Base-by-base conservation (phyloP, 2,797 vertebrate genomes). In the Pampus argenteus region DNA sequence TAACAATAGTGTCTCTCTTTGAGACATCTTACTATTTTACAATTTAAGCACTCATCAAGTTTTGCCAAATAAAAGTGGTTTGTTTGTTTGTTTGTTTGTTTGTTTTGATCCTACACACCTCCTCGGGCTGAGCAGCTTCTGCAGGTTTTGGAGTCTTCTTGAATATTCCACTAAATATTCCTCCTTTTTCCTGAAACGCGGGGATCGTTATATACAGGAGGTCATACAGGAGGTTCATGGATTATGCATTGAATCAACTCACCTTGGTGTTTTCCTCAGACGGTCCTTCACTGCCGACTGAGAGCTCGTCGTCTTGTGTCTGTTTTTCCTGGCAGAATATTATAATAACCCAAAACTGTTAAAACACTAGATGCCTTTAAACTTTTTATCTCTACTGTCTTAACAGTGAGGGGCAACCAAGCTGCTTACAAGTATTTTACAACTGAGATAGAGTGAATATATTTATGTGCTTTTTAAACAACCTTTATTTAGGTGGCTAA, bases 131-230 rank as follows among this genome's bases (percentile, higher is more conserved):
- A 66, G 79, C 26, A 20, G 68, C 58, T 36, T 79, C 84, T 48
- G 80, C 52, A 23, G 65, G 44, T 79, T 89, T 90, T 1, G 50
- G 29, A 20, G 77, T 3, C 44, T 86, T 91, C 58, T 81, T 88
- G 52, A 91, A 90, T 31, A 90, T 73, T 36, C 82, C 88, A 60
- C 75, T 38, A 63, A 91, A 92, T 57, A 86, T 71, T 58, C 79
- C 68, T 52, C 74, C 71, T 78, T 88, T 90, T 64, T 87, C 84
- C 90, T 87, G 10, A 66, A 83, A 79, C n/a, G n/a, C n/a, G n/a
- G n/a, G n/a, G n/a, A n/a, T n/a, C n/a, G n/a, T n/a, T n/a, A n/a
- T n/a, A n/a, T n/a, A n/a, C n/a, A n/a, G n/a, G n/a, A n/a, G n/a
- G n/a, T n/a, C n/a, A 3, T 22, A 15, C 2, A 38, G 34, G 25